Evolutionary conservation across 2,113 vertebrate genomes (phyloP), one percentile per base, ranked within the genome.

Genomic region (Cisticola juncidis): DNA sequence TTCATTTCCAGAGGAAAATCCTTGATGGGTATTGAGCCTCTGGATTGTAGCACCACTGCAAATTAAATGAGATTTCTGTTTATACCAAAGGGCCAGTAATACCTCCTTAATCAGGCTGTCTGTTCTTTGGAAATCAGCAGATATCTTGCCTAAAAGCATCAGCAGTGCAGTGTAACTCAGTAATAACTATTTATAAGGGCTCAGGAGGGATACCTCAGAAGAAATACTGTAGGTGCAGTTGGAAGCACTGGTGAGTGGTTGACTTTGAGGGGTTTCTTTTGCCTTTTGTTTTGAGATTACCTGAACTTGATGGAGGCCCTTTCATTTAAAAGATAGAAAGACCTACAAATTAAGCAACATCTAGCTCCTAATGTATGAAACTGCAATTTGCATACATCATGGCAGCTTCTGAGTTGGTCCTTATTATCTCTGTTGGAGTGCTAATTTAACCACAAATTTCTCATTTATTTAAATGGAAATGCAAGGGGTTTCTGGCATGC

Each of bases 391-490:
- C 96, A 96, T 96, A 95, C 54, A 92, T 88, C 94, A 73, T 23
- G 47, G 84, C 91, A 96, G 90, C 92, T 96, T 95, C 96, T 96
- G 92, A 57, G 89, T 79, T 14, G 57, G 83, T 91, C 91, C 96
- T 95, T 96, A 96, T 94, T 96, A 86, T 90, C 94, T 94, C 96
- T 2, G 25, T 92, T 90, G 92, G 89, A 94, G 95, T 92, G 96
- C 91, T 97, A 97, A 97, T 97, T 96, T 95, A 94, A 92, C 95
- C 78, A 78, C 86, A 95, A 92, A 92, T 96, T 97, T 94, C 92
- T 94, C 96, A 96, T 96, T 96, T 94, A 95, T 95, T 96, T 94
- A 96, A 96, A 96, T 96, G 96, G 93, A 92, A 96, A 96, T 92
- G 77, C 95, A 95, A 91, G 50, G 45, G 96, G 96, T 50, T 91